These are phyloP conservation scores for Drosophila rufa DNA, from an alignment of 1,140 invertebrate genomes.

Conservation along the genomic window DNA sequence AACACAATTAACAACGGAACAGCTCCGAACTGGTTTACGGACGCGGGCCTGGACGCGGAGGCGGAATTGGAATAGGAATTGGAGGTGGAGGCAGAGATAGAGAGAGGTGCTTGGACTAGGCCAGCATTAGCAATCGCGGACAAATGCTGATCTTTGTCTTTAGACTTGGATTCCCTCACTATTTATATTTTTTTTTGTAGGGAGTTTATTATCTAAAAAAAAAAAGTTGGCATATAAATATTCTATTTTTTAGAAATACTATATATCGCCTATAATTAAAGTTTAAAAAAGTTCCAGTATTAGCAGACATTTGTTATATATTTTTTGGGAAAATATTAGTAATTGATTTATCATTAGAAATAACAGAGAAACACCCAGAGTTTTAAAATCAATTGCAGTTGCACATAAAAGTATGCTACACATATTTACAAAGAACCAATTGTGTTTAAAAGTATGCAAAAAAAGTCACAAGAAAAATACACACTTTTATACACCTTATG, in stretches of 20 bases:
- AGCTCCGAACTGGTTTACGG: constrained; percentile 51
- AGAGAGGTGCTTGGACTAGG: constrained; percentile 16
- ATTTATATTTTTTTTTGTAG: neutral
- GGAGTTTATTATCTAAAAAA: too few species aligned
- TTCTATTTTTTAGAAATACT: neutral
- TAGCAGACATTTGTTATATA: too few species aligned
- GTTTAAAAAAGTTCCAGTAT: too few species aligned
- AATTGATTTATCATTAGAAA: neutral
- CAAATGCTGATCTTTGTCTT: constrained; percentile 11
- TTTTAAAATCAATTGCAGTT: neutral
- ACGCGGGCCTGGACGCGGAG: constrained; percentile 14
- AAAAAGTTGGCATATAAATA: too few species aligned
- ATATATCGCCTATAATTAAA: too few species aligned
- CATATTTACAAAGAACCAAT: neutral
- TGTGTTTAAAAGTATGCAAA: neutral
- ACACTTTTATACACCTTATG: neutral
- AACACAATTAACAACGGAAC: constrained; percentile 59
- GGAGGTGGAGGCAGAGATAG: neutral
- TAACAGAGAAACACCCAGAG: neutral
- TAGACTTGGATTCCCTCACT: neutral
- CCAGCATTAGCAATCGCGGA: constrained; percentile 3
- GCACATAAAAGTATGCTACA: neutral
- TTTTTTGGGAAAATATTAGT: too few species aligned
- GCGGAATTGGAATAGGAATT: neutral
- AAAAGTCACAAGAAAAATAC: neutral